Conservation (phyloP, 2,888 invertebrate genomes). For the Octonoba sinensis region DNA sequence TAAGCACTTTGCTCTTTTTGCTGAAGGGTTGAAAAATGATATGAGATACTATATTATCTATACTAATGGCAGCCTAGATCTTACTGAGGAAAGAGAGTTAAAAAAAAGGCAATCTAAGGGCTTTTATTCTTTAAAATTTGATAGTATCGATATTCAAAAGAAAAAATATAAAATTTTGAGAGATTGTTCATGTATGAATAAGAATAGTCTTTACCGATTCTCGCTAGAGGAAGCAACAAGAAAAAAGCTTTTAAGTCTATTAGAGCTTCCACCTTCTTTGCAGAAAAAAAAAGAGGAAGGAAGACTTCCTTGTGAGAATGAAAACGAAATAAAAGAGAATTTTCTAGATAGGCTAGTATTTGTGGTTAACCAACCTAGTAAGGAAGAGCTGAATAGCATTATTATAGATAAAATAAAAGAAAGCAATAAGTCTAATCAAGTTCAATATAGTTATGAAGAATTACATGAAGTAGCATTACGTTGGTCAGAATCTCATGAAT, state of each 20-base stretch:
- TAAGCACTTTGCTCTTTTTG: conserved; percentile 35
- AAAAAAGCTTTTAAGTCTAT: conserved; percentile 39
- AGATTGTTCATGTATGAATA: conserved; percentile 38
- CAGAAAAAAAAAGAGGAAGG: conserved; percentile 23
- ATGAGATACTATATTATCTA: conserved; percentile 38
- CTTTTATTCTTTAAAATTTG: conserved; percentile 39
- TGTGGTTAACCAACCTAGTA: conserved; percentile 30
- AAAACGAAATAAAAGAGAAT: conserved; percentile 46
- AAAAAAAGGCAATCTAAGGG: conserved; percentile 25
- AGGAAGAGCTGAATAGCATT: conserved; percentile 34
- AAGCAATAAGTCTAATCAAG: conserved; percentile 29
- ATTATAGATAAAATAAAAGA: conserved; percentile 35
- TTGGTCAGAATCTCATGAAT: conserved; percentile 45
- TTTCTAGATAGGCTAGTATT: conserved; percentile 43
- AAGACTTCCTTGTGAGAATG: conserved; percentile 19
- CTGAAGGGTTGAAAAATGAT: conserved; percentile 25
- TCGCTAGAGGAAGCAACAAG: conserved; percentile 29
- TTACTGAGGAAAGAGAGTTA: conserved; percentile 32
- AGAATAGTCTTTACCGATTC: conserved; percentile 35
- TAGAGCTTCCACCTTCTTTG: conserved; percentile 32
- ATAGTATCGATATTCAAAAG: conserved; percentile 34
- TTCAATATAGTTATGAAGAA: conserved; percentile 44
- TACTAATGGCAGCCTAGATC: conserved; percentile 34
- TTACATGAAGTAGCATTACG: conserved; percentile 38
- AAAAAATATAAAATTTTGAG: conserved; percentile 43